Conservation (phyloP, 2,113 vertebrate species). For the Laticauda laticaudata region DNA sequence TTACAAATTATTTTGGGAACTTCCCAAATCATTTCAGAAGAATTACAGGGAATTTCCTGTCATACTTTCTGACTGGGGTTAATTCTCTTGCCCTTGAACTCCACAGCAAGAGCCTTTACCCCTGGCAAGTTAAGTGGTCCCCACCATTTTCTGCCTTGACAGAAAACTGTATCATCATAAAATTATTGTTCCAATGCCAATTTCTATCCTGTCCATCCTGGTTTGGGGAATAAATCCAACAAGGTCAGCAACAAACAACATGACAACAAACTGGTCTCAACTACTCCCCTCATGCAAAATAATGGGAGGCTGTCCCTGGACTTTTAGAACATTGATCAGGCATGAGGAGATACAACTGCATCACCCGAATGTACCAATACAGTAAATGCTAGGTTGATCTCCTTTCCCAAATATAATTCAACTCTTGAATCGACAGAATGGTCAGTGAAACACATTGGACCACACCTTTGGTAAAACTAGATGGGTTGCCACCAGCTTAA, state of each 20-base stretch:
- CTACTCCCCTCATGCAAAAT: background rate
- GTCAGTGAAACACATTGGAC: background rate
- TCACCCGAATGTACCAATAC: background rate
- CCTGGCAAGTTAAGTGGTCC: background rate
- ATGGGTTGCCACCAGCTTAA: background rate
- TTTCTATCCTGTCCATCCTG: background rate
- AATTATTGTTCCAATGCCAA: background rate
- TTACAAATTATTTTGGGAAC: background rate
- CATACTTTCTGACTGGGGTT: background rate
- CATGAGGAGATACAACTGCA: background rate
- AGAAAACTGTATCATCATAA: background rate
- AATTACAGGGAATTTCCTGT: conserved; percentile 2
- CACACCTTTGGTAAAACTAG: background rate
- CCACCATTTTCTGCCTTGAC: background rate
- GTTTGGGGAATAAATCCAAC: background rate
- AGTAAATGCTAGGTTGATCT: background rate
- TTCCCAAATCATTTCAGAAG: background rate
- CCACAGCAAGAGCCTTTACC: background rate
- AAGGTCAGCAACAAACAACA: background rate
- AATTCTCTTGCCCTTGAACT: background rate
- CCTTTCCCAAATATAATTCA: background rate
- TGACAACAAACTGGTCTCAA: background rate
- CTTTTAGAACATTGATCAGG: background rate
- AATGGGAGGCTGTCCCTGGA: background rate
- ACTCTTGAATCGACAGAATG: background rate